These are phyloP conservation scores for Catalaphyllia jardinei DNA, from an alignment of 64 coral and sea anemone species.

Conservation along the genomic window DNA sequence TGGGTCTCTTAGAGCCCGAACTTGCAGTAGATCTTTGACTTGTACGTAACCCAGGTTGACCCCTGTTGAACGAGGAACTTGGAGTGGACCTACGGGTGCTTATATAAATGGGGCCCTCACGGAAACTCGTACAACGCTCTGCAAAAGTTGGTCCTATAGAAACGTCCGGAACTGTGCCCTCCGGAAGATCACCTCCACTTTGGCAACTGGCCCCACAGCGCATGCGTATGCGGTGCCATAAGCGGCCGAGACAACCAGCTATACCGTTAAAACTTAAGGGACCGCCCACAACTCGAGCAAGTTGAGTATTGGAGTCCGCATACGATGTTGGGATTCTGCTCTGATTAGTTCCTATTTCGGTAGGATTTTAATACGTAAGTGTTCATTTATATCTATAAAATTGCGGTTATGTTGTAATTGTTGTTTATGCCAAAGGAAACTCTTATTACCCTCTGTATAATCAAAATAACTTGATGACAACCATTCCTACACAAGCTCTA, in stretches of 20 bases:
- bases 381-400: too few relatives aligned
- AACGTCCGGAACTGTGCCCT: slow-evolving; percentile 66
- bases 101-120: slow-evolving; percentile 62
- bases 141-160: slow-evolving; percentile 34
- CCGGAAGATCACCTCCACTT: slow-evolving; percentile 74
- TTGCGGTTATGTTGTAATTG: too few relatives aligned
- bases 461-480: too few relatives aligned
- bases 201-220: slow-evolving; percentile 82
- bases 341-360: too few relatives aligned
- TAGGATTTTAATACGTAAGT: too few relatives aligned
- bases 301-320: slow-evolving; percentile 85
- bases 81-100: slow-evolving; percentile 66
- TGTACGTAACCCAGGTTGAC: slow-evolving; percentile 26
- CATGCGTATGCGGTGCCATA: slow-evolving; percentile 73
- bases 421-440: too few relatives aligned
- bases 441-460: too few relatives aligned
- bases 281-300: slow-evolving; percentile 72
- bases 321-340: slow-evolving; percentile 96
- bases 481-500: too few relatives aligned
- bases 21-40: slow-evolving; percentile 50
- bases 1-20: slow-evolving; percentile 63
- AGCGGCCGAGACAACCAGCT: slow-evolving; percentile 46
- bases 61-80: slow-evolving; percentile 33
- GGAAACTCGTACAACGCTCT: slow-evolving; percentile 84
- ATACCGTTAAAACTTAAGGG: slow-evolving; percentile 91